Evolutionary conservation across 2,113 vertebrate genomes (phyloP), one percentile per base, ranked within the genome.

Genomic region (Corythornis vintsioides): DNA sequence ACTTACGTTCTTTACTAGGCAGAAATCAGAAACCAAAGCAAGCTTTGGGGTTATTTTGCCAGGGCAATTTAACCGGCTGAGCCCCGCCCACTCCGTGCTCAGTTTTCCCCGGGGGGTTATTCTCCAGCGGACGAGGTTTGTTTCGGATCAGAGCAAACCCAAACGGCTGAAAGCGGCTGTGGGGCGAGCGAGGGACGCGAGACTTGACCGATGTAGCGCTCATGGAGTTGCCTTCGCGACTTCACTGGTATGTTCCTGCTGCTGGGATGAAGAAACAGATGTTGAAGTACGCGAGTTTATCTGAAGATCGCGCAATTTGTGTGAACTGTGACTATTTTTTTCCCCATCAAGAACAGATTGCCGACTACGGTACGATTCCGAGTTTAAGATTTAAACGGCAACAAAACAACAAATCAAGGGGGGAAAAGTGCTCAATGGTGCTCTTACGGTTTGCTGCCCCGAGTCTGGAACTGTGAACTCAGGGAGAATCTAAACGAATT

Each of bases 1-100:
- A 15, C 56, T n/a, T 1, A 19, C 1, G n/a, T 13, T 16, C 67
- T 43, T 17, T n/a, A 0, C 12, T 4, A 1, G 1, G 26, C 28
- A 19, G 6, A 7, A 9, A 53, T 26, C 43, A 11, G 13, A 8
- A 63, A 19, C 5, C 43, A 13, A 1, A 53, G 19, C 28, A 24
- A 77, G 35, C 31, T 8, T 59, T 7, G 8, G 17, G 29, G 4
- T 1, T 7, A 0, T 22, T 47, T 3, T 1, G 31, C 19, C 86
- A 13, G 63, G 13, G 38, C 24, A 3, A 11, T 11, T 10, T 45
- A 20, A 52, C 13, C 20, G 6, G 42, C 6, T 3, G n/a, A 10
- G 61, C 7, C 1, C 42, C 17, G 59, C 24, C 38, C 7, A 13
- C 53, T 38, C 60, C 25, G 4, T 16, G 22, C 18, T 19, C 56